A percentile compares a stretch with the other conserved stretches of the same genome.
These are phyloP conservation scores for Isotomurus palustris DNA, from an alignment of 2,888 invertebrate genomes.

Conservation along the genomic window DNA sequence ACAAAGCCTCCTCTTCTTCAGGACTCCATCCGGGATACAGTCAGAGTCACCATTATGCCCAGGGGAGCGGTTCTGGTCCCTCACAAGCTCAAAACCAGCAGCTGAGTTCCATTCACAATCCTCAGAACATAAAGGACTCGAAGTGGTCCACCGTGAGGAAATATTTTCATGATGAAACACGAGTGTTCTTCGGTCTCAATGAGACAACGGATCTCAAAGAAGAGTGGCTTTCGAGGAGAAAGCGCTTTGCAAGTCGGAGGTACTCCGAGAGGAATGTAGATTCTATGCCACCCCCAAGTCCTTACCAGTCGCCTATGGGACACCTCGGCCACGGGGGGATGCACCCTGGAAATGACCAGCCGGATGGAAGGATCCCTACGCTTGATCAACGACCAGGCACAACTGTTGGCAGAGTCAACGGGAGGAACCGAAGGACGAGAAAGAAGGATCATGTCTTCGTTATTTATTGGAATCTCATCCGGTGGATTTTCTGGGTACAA, in stretches of 20 bases:
- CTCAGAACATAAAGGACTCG: constrained; percentile 16
- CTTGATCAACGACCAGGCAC: constrained; percentile 34
- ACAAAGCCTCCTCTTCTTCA: constrained; percentile 10
- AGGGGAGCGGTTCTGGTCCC: not conserved
- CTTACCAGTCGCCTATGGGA: constrained; percentile 40
- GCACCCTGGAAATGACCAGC: constrained; percentile 32
- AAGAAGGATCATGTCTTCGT: constrained; percentile 46
- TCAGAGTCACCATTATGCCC: constrained; percentile 22
- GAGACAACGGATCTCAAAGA: constrained; percentile 40
- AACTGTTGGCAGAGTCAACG: constrained; percentile 18
- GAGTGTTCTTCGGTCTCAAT: constrained; percentile 39
- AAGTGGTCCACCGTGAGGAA: constrained; percentile 41
- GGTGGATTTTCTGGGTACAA: constrained; percentile 45
- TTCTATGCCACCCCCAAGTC: constrained; percentile 46
- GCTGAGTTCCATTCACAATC: not conserved
- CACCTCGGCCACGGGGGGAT: constrained; percentile 28
- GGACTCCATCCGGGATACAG: constrained; percentile 11
- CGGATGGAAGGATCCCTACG: constrained; percentile 35
- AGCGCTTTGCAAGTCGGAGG: constrained; percentile 43
- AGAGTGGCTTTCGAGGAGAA: constrained; percentile 44
- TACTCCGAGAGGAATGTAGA: constrained; percentile 46
- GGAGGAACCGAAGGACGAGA: constrained; percentile 40
- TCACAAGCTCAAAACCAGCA: not conserved
- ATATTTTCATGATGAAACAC: constrained; percentile 42
- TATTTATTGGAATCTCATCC: constrained; percentile 45